Evolutionary conservation across 2,113 vertebrate species (phyloP).

Genomic region (Urocitellus parryii): DNA sequence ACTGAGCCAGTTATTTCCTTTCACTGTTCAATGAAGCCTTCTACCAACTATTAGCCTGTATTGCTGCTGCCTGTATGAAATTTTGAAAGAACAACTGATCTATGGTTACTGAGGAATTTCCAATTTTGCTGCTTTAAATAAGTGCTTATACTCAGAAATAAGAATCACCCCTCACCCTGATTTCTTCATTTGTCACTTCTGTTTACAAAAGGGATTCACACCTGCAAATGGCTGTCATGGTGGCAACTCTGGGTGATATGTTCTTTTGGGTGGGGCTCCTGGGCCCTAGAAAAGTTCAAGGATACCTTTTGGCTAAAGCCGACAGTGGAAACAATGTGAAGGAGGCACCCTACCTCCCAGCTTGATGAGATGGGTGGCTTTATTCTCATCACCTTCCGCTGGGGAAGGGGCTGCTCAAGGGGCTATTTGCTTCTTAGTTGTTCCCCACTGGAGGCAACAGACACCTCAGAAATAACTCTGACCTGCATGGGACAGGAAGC

Average conservation of each 20-base stretch:
- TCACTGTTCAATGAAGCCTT: not conserved
- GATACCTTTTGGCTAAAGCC: not conserved
- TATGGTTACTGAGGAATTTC: not conserved
- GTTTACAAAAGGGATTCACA: constrained; percentile 3
- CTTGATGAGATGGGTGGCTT: not conserved
- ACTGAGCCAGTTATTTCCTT: not conserved
- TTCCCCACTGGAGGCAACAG: not conserved
- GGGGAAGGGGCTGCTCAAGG: too few species aligned
- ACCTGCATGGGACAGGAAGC: not conserved
- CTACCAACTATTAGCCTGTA: not conserved
- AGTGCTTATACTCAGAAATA: not conserved
- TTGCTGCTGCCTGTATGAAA: not conserved
- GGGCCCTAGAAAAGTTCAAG: not conserved
- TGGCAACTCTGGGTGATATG: not conserved
- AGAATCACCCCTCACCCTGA: not conserved
- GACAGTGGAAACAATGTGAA: not conserved
- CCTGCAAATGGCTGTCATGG: not conserved
- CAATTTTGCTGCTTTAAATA: constrained; percentile 21
- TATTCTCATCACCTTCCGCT: not conserved
- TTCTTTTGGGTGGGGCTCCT: not conserved
- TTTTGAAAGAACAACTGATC: not conserved
- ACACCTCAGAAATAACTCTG: not conserved
- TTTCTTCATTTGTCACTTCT: not conserved
- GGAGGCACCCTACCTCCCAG: not conserved
- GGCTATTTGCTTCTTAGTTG: not conserved